Evolutionary conservation across 2,797 vertebrate species (phyloP).

Genomic region (Cirrhinus molitorella): DNA sequence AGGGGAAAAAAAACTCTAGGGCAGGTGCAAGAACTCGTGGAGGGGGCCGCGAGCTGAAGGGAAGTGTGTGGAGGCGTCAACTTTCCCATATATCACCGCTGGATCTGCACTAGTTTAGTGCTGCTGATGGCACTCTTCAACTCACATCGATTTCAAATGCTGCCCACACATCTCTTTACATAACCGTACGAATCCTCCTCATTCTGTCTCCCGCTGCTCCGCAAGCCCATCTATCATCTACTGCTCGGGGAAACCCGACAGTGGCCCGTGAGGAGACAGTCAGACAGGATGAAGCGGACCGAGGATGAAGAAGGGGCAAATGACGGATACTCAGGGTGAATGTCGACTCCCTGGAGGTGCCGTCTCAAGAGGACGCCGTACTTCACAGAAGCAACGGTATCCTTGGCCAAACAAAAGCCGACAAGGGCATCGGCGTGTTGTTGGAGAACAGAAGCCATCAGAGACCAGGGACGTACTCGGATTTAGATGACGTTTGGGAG

Average conservation of each 20-base stretch:
- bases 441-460: slow-evolving; percentile 22
- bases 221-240: slow-evolving; percentile 36
- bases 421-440: slow-evolving; percentile 30
- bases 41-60: background rate
- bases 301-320: slow-evolving; percentile 7
- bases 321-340: slow-evolving; percentile 35
- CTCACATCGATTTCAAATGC: slow-evolving; percentile 64
- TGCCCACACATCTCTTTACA: slow-evolving; percentile 75
- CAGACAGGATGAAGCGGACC: slow-evolving; percentile 22
- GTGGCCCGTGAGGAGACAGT: background rate
- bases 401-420: slow-evolving; percentile 28
- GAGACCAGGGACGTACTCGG: slow-evolving; percentile 19
- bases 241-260: slow-evolving; percentile 36
- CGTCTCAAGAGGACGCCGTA: slow-evolving; percentile 35
- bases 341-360: slow-evolving; percentile 8
- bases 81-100: slow-evolving; percentile 31
- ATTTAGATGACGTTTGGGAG: slow-evolving; percentile 51
- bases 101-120: slow-evolving; percentile 64
- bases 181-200: slow-evolving; percentile 64
- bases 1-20: background rate
- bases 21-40: slow-evolving; percentile 3
- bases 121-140: slow-evolving; percentile 66
- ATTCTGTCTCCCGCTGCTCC: slow-evolving; percentile 37
- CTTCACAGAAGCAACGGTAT: slow-evolving; percentile 23
- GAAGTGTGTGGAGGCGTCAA: slow-evolving; percentile 70